Conservation (phyloP, 2,797 vertebrate genomes). For the Rhinichthys osculus region DNA sequence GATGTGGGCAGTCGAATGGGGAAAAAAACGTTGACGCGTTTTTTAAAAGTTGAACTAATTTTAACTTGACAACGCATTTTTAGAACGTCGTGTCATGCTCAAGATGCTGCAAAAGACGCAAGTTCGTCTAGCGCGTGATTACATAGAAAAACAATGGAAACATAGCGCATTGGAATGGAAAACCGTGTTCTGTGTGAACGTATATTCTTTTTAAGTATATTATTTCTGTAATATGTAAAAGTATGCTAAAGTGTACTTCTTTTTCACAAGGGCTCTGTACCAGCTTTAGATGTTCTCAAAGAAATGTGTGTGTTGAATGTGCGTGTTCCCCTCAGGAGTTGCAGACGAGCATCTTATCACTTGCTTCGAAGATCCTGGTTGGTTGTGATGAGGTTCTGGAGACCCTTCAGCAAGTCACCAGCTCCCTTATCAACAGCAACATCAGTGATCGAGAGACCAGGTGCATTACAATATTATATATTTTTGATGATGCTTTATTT, state of each 20-base stretch:
- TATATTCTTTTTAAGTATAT: neutral
- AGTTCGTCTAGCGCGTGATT: too few species aligned
- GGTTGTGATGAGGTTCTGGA: slow-evolving; percentile 98
- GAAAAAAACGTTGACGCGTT: too few species aligned
- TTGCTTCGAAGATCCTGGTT: slow-evolving; percentile 94
- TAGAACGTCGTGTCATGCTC: too few species aligned
- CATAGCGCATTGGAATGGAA: too few species aligned
- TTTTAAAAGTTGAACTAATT: too few species aligned
- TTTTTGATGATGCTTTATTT: too few species aligned
- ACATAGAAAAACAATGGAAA: too few species aligned
- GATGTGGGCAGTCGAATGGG: too few species aligned
- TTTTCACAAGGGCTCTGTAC: neutral
- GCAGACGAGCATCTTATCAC: slow-evolving; percentile 92
- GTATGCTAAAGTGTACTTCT: neutral
- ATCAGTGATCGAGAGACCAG: slow-evolving; percentile 90
- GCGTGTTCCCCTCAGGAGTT: slow-evolving; percentile 83
- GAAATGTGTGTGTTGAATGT: slow-evolving; percentile 36
- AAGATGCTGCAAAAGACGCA: too few species aligned
- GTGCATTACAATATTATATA: slow-evolving; percentile 67
- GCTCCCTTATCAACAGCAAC: slow-evolving; percentile 95
- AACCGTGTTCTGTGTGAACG: too few species aligned
- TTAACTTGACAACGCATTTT: too few species aligned
- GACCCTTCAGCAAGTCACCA: slow-evolving; percentile 96
- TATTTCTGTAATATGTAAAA: neutral
- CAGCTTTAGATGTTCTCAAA: slow-evolving; percentile 19